Evolutionary conservation across 2,797 vertebrate species (phyloP), one percentile per base, ranked within the genome.

Genomic region (Sebastes nivosus): DNA sequence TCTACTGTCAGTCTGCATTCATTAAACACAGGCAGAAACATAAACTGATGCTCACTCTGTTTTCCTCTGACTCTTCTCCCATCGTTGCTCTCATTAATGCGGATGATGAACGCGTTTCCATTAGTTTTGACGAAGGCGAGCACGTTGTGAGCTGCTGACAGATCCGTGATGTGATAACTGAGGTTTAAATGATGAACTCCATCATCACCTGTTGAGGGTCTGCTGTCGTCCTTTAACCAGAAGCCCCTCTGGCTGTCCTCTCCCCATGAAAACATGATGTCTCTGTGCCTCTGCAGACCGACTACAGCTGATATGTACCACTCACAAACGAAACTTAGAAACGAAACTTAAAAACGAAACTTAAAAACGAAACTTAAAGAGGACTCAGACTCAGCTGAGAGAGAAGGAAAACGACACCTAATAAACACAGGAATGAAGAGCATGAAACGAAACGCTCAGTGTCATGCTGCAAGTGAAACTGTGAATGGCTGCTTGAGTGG

Each of bases 261-360:
- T 20, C 90, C 90, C 85, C 84, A 88, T 2, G 68, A 70, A 6
- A 84, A 83, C 88, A 87, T 85, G 1, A 0, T 29, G 63, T 36
- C 34, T 36, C 34, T 36, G 5, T 2, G 57, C 0, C 11, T 16
- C 9, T 13, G 4, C 16, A 0, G 1, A 8, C 34, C 0, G 1
- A 4, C 32, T 0, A 13, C 67, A 57, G 50, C 64, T 58, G 69
- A 4, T 3, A 2, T 34, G 32, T 1, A 11, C 0, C 1, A n/a
- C 4, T 29, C 54, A n/a, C 20, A 46, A 60, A 12, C 32, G 74
- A 72, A 66, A 75, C 34, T 36, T 36, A 36, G 34, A 36, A 36
- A 36, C 34, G 74, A 72, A 66, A 75, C 11, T 36, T 36, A 36
- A 12, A 36, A 34, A 34, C 34, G 68, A 72, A 66, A 75, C 34